phyloP scores from a whole-genome alignment of 1,140 invertebrate species.

The Octopus bimaculoides region DNA sequence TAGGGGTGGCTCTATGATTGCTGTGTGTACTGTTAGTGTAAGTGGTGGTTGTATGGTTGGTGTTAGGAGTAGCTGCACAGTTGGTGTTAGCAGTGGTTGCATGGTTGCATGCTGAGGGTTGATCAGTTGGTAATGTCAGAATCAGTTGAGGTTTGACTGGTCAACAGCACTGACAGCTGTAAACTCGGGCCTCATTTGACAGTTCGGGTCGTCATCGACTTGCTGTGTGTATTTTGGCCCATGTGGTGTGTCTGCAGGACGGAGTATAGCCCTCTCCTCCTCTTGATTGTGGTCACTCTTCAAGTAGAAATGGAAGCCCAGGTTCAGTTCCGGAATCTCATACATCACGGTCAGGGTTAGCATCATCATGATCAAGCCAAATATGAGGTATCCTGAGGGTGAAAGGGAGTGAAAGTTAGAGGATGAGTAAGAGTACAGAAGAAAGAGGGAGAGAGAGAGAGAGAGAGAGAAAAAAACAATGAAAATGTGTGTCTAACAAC shows the following conservation, averaged over 20 bases:
- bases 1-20: too few species aligned
- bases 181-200: constrained; percentile 4
- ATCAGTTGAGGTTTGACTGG: constrained; percentile 17
- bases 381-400: constrained; percentile 70
- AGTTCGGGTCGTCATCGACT: constrained; percentile 35
- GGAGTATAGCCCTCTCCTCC: constrained; percentile 46
- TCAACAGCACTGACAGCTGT: constrained; percentile 10
- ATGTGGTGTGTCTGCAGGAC: constrained; percentile 25
- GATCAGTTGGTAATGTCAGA: constrained; percentile 11
- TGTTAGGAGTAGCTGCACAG: too few species aligned
- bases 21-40: too few species aligned
- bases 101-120: background rate
- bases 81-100: too few species aligned
- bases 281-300: constrained; percentile 66
- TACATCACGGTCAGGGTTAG: constrained; percentile 78
- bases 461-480: too few species aligned
- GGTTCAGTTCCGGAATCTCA: constrained; percentile 82
- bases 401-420: too few species aligned
- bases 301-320: constrained; percentile 73
- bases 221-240: constrained; percentile 48
- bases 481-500: too few species aligned
- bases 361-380: constrained; percentile 82
- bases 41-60: too few species aligned
- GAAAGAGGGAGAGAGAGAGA: too few species aligned
- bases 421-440: too few species aligned